A percentile compares a stretch with the other conserved stretches of the same genome.
These are phyloP conservation scores for Butorides virescens DNA, from an alignment of 2,113 vertebrate genomes.

Conservation along the genomic window DNA sequence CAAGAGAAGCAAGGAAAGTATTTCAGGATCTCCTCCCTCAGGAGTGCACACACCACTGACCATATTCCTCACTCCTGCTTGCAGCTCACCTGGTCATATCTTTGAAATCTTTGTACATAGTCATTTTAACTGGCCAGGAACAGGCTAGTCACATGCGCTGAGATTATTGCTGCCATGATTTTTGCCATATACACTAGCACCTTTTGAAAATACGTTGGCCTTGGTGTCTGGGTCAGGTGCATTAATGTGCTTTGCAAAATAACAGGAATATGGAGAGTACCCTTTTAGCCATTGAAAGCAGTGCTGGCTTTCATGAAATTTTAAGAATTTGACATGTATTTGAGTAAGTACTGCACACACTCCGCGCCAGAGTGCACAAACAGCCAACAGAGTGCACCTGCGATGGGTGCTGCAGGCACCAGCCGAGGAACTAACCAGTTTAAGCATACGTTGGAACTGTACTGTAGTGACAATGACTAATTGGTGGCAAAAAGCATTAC, in stretches of 20 bases:
- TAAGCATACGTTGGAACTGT: background rate
- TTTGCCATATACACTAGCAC: background rate
- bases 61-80: background rate
- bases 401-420: background rate
- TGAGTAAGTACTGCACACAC: background rate
- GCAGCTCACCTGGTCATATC: background rate
- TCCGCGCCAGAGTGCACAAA: background rate
- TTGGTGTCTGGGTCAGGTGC: background rate
- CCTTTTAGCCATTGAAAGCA: background rate
- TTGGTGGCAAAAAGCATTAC: background rate
- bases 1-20: background rate
- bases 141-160: background rate
- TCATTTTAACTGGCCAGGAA: background rate
- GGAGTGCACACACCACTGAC: background rate
- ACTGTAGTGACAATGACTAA: background rate
- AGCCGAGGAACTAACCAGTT: background rate
- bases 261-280: background rate
- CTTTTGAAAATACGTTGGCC: background rate
- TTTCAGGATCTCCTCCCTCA: background rate
- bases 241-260: background rate
- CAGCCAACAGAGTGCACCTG: background rate
- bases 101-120: background rate
- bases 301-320: background rate
- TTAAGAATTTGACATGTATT: background rate
- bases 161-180: background rate